These are phyloP conservation scores for Pseudococcus jackbeardsleyi DNA, from an alignment of 2,888 invertebrate species.

Conservation along the genomic window DNA sequence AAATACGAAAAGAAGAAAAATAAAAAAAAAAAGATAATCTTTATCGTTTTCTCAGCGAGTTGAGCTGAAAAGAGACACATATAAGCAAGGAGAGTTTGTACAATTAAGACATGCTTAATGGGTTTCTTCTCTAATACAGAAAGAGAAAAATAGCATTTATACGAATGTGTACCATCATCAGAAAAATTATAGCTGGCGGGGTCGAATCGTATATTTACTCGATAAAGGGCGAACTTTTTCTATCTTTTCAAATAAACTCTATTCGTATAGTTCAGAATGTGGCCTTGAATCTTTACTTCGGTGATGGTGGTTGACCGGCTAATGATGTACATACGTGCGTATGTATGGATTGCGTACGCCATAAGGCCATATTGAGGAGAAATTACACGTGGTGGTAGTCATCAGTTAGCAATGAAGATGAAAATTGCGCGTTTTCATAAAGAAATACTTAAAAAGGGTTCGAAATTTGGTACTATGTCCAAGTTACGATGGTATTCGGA, in stretches of 20 bases:
- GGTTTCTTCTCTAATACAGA: neutral
- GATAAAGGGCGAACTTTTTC: neutral
- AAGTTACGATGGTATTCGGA: too few relatives aligned
- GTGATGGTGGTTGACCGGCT: conserved; percentile 11
- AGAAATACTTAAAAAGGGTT: too few relatives aligned
- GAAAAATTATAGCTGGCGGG: neutral
- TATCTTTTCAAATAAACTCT: neutral
- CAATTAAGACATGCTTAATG: neutral
- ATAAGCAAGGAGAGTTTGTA: neutral
- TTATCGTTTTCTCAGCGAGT: neutral
- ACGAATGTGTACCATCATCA: too few relatives aligned
- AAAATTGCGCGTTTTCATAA: too few relatives aligned
- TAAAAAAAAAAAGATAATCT: neutral
- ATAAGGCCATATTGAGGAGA: too few relatives aligned
- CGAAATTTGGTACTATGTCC: too few relatives aligned
- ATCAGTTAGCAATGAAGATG: too few relatives aligned
- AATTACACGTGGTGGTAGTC: too few relatives aligned
- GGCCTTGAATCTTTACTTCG: neutral
- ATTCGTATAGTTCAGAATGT: neutral
- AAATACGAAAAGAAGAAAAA: too few relatives aligned
- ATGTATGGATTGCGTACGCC: neutral
- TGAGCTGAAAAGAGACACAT: neutral
- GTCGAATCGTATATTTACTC: too few relatives aligned
- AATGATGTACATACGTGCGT: neutral
- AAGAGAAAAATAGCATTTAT: too few relatives aligned